phyloP scores from a whole-genome alignment of 37 sponge, comb jelly and placozoan species.

The Amphimedon queenslandica region DNA sequence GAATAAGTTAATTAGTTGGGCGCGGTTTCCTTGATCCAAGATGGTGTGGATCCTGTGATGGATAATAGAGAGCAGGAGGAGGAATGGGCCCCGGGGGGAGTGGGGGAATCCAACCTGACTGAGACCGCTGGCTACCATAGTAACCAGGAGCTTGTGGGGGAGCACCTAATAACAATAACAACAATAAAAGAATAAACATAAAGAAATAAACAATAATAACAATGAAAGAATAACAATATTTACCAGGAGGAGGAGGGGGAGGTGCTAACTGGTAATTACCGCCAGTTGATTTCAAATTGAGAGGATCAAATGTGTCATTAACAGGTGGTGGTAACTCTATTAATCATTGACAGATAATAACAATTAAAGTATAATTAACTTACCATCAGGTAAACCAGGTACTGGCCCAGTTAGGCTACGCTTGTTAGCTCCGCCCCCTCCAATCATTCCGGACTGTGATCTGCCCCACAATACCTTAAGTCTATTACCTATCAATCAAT shows the following conservation, averaged over 20 bases:
- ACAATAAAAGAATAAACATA: neutral
- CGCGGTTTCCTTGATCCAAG: slow-evolving; percentile 48
- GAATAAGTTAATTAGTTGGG: neutral
- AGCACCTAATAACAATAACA: neutral
- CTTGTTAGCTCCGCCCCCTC: slow-evolving; percentile 21
- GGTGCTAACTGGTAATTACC: slow-evolving; percentile 3
- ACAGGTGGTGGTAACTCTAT: slow-evolving; percentile 23
- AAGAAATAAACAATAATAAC: neutral
- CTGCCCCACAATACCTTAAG: slow-evolving; percentile 93
- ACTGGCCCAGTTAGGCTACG: slow-evolving; percentile 66
- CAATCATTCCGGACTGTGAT: slow-evolving; percentile 45
- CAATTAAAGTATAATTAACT: neutral
- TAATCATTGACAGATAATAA: neutral
- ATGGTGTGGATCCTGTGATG: slow-evolving; percentile 85
- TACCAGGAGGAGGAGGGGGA: slow-evolving; percentile 24
- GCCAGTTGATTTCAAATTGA: slow-evolving; percentile 38
- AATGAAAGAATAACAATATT: neutral
- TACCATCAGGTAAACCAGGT: slow-evolving; percentile 80
- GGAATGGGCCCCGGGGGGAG: slow-evolving; percentile 9
- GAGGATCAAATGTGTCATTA: slow-evolving; percentile 36
- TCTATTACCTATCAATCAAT: slow-evolving; percentile 35
- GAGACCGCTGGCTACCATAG: neutral
- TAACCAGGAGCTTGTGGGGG: neutral
- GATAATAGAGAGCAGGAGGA: slow-evolving; percentile 63
- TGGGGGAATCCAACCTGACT: neutral